Conservation (phyloP, 64 coral and sea anemone genomes). For the Porites lutea region DNA sequence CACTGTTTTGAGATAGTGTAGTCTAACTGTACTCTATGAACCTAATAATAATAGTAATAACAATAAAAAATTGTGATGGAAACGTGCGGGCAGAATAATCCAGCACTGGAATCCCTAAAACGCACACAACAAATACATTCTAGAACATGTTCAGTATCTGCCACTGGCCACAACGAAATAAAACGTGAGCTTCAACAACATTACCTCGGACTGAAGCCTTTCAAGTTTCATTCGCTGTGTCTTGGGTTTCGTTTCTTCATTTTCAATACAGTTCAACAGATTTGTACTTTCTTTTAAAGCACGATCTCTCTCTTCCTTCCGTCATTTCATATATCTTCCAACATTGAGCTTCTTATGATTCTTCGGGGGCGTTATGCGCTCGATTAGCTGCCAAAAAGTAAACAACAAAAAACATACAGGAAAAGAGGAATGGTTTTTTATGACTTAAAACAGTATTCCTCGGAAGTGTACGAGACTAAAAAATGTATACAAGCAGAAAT, state of each 20-base stretch:
- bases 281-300: slow-evolving; percentile 14
- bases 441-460: slow-evolving; percentile 30
- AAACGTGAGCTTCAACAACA: neutral
- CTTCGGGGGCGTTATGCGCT: slow-evolving; percentile 17
- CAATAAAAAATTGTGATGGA: neutral
- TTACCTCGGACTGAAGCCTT: neutral
- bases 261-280: slow-evolving; percentile 21
- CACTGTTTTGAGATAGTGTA: neutral
- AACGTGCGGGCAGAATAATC: neutral
- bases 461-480: neutral
- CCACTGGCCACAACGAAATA: neutral
- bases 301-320: slow-evolving; percentile 29
- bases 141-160: slow-evolving; percentile 4
- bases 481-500: slow-evolving; percentile 21
- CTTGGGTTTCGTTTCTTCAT: no score
- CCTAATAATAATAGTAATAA: no score
- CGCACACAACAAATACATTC: neutral
- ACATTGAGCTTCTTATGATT: slow-evolving; percentile 15
- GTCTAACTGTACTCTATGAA: neutral
- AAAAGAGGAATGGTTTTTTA: slow-evolving; percentile 4
- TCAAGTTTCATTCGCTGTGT: neutral
- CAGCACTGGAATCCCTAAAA: neutral
- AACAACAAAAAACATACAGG: slow-evolving; percentile 21
- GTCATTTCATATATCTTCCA: slow-evolving; percentile 26
- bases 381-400: no score